Evolutionary conservation across 1,140 invertebrate species (phyloP), one percentile per base, ranked within the genome.

Genomic region (Trachymyrmex septentrionalis): DNA sequence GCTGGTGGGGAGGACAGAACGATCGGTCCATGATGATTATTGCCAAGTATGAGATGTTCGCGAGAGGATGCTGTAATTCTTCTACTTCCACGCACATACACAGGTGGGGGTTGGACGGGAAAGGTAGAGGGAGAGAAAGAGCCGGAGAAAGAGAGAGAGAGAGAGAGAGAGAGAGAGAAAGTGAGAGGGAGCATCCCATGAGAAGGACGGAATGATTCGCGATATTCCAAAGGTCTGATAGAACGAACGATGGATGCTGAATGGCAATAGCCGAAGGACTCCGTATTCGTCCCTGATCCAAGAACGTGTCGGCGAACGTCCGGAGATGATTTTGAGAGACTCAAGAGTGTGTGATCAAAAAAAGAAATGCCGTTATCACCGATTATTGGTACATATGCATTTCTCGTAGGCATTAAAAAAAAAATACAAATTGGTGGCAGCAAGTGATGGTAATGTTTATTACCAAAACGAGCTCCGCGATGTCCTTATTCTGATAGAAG

Each of bases 11-110:
- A 87, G 61, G 81, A 88, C 77, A 73, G 90, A 90, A 88, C 87
- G 92, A 89, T 89, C 81, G 93, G 92, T 94, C 93, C 93, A 94
- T 91, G 86, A 80, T 75, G 90, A 93, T 93, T 93, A 92, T 92
- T 86, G 90, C 91, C 38, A 75, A 69, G 92, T 91, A 80, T 88
- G 34, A 88, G 63, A 85, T 85, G 91, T 86, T 81, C 87, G 75
- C 88, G 75, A 66, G 87, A 93, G 92, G 94, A 94, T 95, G 93
- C 94, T 94, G 94, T 93, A 94, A 95, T 91, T 92, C 89, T 86
- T 92, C 90, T 89, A 87, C 89, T 86, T 86, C 76, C 85, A 78
- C 50, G 48, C 72, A 63, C 38, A 21, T n/a, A 34, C 34, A 30
- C 48, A 48, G 71, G 72, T 76, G 64, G 73, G 84, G 86, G 73